Conservation (phyloP, 2,888 invertebrate species). For the Neuroscelio doddi region DNA sequence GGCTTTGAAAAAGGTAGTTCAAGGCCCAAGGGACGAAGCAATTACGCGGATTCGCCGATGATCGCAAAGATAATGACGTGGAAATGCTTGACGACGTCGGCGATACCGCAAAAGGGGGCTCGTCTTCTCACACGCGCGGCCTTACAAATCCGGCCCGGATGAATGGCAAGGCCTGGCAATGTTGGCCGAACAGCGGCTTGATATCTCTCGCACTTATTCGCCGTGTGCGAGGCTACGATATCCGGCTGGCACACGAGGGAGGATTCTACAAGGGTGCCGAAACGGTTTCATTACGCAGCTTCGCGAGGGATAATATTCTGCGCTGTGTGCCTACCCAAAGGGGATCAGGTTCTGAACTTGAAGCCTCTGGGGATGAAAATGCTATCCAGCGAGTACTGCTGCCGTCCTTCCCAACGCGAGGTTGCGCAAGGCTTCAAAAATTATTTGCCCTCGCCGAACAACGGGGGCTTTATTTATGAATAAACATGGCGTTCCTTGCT, state of each 20-base stretch:
- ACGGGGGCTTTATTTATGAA: slow-evolving; percentile 40
- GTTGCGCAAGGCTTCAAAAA: slow-evolving; percentile 36
- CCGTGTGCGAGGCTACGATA: neutral
- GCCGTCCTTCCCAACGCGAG: slow-evolving; percentile 33
- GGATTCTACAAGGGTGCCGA: slow-evolving; percentile 65
- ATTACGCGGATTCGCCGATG: slow-evolving; percentile 57
- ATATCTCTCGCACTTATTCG: slow-evolving; percentile 4
- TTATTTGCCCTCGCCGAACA: slow-evolving; percentile 32
- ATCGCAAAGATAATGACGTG: slow-evolving; percentile 44
- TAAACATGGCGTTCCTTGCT: slow-evolving; percentile 25
- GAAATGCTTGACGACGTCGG: slow-evolving; percentile 46
- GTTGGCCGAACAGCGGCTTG: slow-evolving; percentile 3
- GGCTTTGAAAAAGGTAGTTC: slow-evolving; percentile 38
- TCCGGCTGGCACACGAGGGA: slow-evolving; percentile 8
- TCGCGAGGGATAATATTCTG: slow-evolving; percentile 67
- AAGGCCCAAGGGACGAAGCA: slow-evolving; percentile 52
- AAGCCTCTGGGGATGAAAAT: slow-evolving; percentile 55
- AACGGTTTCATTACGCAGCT: slow-evolving; percentile 71
- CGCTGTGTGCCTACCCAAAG: slow-evolving; percentile 61
- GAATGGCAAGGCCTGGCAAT: neutral
- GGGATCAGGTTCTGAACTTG: slow-evolving; percentile 62
- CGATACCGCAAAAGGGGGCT: slow-evolving; percentile 36
- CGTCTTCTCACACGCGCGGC: slow-evolving; percentile 5
- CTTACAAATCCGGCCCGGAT: neutral
- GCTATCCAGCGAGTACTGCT: slow-evolving; percentile 38